Conservation (phyloP, 92 coral and sea anemone genomes). For the Phenganax subtilis region DNA sequence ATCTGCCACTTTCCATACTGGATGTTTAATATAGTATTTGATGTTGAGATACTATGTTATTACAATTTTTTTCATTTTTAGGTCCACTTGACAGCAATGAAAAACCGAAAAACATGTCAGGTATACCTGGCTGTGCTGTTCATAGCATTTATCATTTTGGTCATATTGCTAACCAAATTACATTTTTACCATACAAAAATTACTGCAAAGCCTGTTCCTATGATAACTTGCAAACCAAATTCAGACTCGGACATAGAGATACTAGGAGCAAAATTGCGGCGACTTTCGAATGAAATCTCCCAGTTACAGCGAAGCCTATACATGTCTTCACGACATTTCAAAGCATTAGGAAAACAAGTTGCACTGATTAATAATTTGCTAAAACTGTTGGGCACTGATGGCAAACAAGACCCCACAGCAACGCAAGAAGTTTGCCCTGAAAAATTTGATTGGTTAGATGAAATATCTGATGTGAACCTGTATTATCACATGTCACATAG, state of each 20-base stretch:
- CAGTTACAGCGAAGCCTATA: background rate
- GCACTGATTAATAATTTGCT: background rate
- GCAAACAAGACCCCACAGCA: background rate
- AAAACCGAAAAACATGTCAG: background rate
- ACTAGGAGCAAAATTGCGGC: background rate
- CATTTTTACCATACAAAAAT: background rate
- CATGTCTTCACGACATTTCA: background rate
- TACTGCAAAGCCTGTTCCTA: background rate
- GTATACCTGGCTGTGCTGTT: background rate
- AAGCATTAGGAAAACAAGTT: background rate
- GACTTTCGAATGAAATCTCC: background rate
- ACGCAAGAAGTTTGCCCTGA: constrained; percentile 84
- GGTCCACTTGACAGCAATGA: background rate
- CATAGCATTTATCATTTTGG: background rate
- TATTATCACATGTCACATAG: constrained; percentile 68
- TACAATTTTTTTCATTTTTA: too few relatives aligned
- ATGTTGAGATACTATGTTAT: too few relatives aligned
- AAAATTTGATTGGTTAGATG: constrained; percentile 55
- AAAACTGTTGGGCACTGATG: too few relatives aligned
- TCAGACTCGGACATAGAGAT: background rate
- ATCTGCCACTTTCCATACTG: too few relatives aligned
- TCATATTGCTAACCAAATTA: background rate
- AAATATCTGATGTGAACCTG: constrained; percentile 66
- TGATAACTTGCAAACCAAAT: background rate
- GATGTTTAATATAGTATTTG: too few relatives aligned